Percentiles rank a stretch among this genome's conserved stretches.
Evolutionary conservation across 1,140 invertebrate genomes (phyloP).

Genomic region (Diorhabda elongata): DNA sequence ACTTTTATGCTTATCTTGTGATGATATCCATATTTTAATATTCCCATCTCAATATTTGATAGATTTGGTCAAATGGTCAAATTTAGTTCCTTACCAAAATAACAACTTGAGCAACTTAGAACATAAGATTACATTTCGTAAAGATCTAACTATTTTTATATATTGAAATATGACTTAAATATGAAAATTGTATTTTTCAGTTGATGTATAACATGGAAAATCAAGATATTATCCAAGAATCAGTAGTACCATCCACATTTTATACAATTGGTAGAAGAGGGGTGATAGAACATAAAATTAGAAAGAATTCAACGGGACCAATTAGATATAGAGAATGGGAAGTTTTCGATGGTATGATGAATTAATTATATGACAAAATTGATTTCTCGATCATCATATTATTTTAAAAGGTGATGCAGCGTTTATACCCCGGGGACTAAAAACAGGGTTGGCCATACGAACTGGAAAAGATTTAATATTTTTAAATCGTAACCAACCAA

Average conservation of each 20-base stretch:
- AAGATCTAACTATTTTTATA: too few species aligned
- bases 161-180: too few species aligned
- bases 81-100: too few species aligned
- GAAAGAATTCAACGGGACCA: constrained; percentile 9
- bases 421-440: constrained; percentile 39
- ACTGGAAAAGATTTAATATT: constrained; percentile 33
- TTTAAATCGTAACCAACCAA: constrained; percentile 24
- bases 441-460: constrained; percentile 35
- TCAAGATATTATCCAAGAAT: constrained; percentile 38
- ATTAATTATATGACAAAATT: neutral
- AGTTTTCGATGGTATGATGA: constrained; percentile 26
- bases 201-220: constrained; percentile 30
- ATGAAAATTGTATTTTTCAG: constrained; percentile 12
- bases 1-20: too few species aligned
- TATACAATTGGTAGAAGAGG: constrained; percentile 31
- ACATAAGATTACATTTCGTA: too few species aligned
- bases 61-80: too few species aligned
- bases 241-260: constrained; percentile 37
- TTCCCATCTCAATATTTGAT: too few species aligned
- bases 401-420: constrained; percentile 34
- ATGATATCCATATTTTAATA: too few species aligned
- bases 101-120: too few species aligned
- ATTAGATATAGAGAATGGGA: constrained; percentile 35
- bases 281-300: constrained; percentile 38
- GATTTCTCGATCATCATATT: neutral